Conservation (phyloP, 2,113 vertebrate species). For the Meleagris gallopavo region DNA sequence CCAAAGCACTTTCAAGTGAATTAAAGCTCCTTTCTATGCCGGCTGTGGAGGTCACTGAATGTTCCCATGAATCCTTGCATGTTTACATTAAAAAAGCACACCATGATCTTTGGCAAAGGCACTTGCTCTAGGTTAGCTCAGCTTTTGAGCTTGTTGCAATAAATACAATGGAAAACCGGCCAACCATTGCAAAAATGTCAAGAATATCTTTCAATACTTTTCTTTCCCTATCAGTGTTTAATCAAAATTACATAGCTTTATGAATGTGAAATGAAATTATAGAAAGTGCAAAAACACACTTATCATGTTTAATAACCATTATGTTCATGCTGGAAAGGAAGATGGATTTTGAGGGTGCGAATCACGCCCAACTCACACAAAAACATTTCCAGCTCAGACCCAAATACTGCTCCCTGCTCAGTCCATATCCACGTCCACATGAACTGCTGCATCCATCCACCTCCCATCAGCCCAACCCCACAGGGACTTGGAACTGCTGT, state of each 20-base stretch:
- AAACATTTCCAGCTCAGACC: rapidly evolving
- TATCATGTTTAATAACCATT: background rate
- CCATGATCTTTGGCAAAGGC: constrained; percentile 80
- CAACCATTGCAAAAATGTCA: constrained; percentile 39
- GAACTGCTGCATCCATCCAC: rapidly evolving
- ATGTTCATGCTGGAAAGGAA: background rate
- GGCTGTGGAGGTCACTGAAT: constrained; percentile 78
- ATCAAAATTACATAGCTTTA: constrained; percentile 5
- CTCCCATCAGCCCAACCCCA: rapidly evolving
- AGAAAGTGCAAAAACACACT: background rate
- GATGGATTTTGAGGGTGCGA: background rate
- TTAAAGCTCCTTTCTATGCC: constrained; percentile 74
- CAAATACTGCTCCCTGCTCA: background rate
- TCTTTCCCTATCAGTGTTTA: background rate
- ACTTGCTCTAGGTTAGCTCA: constrained; percentile 35
- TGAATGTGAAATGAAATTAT: background rate
- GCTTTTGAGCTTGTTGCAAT: constrained; percentile 54
- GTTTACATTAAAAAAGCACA: constrained; percentile 85
- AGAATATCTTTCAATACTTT: constrained; percentile 34
- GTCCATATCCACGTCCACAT: rapidly evolving
- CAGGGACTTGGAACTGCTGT: rapidly evolving
- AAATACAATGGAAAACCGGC: constrained; percentile 67
- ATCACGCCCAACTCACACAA: background rate
- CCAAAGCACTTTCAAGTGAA: constrained; percentile 61
- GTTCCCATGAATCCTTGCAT: constrained; percentile 76